These are phyloP conservation scores for Orchestia grillus DNA, from an alignment of 1,140 invertebrate species.

Conservation along the genomic window DNA sequence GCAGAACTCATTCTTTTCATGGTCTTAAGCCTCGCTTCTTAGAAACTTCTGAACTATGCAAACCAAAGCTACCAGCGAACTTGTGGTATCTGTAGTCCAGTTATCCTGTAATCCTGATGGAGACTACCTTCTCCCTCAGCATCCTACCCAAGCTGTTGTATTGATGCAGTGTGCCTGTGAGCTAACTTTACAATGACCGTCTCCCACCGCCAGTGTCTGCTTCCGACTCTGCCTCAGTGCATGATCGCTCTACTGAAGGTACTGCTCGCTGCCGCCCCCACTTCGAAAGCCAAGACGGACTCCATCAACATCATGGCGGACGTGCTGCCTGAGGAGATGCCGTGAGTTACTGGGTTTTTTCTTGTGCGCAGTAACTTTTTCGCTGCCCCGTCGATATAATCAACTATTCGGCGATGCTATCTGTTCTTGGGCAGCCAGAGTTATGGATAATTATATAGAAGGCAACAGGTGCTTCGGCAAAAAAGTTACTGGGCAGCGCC, in stretches of 20 bases:
- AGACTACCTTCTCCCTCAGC: neutral
- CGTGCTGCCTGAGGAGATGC: slow-evolving; percentile 96
- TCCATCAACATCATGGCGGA: slow-evolving; percentile 99
- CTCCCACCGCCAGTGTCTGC: slow-evolving; percentile 76
- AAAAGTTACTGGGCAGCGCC: too few species aligned
- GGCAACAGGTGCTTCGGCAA: too few species aligned
- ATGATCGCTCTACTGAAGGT: slow-evolving; percentile 98
- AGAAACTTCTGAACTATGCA: neutral
- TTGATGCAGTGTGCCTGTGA: too few species aligned
- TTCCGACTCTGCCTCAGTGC: slow-evolving; percentile 91
- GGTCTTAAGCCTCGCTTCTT: neutral
- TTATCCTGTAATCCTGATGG: neutral
- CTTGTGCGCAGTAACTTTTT: too few species aligned
- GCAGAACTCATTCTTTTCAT: too few species aligned
- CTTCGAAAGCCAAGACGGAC: slow-evolving; percentile 97
- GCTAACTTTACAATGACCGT: neutral
- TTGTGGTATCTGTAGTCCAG: neutral
- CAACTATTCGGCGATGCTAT: too few species aligned
- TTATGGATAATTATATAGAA: too few species aligned
- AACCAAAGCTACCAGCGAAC: neutral
- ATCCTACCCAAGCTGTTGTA: neutral
- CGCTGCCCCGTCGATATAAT: too few species aligned
- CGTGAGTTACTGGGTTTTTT: slow-evolving; percentile 73
- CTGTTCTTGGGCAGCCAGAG: too few species aligned
- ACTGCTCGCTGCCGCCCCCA: slow-evolving; percentile 95